Conservation (phyloP, 2,888 invertebrate species). For the Prostheceraeus crozeri region DNA sequence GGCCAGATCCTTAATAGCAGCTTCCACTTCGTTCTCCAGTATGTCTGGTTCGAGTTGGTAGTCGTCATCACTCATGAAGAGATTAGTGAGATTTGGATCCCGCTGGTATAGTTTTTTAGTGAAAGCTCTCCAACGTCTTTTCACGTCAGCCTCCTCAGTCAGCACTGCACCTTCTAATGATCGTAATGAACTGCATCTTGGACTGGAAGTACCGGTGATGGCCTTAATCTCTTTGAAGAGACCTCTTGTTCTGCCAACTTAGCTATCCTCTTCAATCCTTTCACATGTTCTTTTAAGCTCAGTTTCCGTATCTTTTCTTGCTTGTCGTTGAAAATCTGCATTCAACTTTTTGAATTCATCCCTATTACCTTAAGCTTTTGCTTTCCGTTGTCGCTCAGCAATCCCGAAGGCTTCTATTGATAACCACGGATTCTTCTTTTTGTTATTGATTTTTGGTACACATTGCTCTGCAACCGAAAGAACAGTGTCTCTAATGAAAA, state of each 20-base stretch:
- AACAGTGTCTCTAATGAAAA: no score
- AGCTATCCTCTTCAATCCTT: constrained; percentile 7
- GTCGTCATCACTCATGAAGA: no score
- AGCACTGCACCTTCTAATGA: no score
- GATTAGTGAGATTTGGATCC: no score
- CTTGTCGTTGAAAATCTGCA: constrained; percentile 11
- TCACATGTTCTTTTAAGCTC: neutral
- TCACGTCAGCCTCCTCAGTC: no score
- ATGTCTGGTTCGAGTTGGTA: constrained; percentile 2
- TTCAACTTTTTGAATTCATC: constrained; percentile 3
- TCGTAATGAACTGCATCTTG: no score
- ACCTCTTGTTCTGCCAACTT: constrained; percentile 12
- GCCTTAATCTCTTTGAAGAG: constrained; percentile 5
- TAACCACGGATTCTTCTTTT: constrained; percentile 10
- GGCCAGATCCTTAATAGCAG: constrained; percentile 13
- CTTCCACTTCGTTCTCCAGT: constrained; percentile 5
- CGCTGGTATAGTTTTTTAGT: no score
- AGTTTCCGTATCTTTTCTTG: neutral
- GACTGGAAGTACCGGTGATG: no score
- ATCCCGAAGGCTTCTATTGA: constrained; percentile 4
- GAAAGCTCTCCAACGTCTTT: no score
- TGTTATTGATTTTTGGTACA: constrained; percentile 4
- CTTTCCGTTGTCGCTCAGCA: constrained; percentile 1
- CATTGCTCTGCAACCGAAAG: constrained; percentile 7
- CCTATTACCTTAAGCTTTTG: constrained; percentile 16